Percentiles rank a stretch among this genome's conserved stretches.
Conservation (phyloP, 30 jellyfish, hydroid and myxozoan species). For the Cassiopea xamachana region DNA sequence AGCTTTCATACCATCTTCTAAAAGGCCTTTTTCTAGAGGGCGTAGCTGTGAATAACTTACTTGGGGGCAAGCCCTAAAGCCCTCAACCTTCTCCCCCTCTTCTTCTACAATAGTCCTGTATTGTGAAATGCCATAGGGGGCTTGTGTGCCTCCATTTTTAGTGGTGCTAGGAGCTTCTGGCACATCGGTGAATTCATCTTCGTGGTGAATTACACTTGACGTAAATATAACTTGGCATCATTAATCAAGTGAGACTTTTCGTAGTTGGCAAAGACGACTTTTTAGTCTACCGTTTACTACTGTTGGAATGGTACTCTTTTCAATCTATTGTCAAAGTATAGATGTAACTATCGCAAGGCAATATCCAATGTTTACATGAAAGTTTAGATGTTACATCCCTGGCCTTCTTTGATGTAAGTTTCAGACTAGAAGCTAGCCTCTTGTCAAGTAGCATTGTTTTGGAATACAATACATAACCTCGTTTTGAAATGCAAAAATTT, state of each 20-base stretch:
- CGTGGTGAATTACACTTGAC: background rate
- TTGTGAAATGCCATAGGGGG: background rate
- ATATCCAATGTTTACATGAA: background rate
- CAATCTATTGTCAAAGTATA: background rate
- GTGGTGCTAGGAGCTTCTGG: background rate
- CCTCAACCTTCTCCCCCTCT: background rate
- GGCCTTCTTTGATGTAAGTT: no score
- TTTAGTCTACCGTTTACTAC: background rate
- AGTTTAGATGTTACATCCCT: no score
- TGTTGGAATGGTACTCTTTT: background rate
- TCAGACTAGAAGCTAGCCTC: no score
- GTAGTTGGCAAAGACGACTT: background rate
- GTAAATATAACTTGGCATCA: background rate
- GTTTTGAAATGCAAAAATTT: no score
- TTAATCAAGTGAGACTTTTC: background rate
- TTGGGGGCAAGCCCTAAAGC: background rate
- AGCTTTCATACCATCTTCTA: background rate
- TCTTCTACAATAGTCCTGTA: background rate
- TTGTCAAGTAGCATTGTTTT: no score
- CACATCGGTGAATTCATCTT: background rate
- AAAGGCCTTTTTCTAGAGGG: background rate
- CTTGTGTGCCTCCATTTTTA: background rate
- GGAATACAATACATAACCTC: no score
- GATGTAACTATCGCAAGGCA: background rate
- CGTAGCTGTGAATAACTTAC: background rate